phyloP scores from a whole-genome alignment of 2,113 vertebrate genomes.

The Sialia sialis region DNA sequence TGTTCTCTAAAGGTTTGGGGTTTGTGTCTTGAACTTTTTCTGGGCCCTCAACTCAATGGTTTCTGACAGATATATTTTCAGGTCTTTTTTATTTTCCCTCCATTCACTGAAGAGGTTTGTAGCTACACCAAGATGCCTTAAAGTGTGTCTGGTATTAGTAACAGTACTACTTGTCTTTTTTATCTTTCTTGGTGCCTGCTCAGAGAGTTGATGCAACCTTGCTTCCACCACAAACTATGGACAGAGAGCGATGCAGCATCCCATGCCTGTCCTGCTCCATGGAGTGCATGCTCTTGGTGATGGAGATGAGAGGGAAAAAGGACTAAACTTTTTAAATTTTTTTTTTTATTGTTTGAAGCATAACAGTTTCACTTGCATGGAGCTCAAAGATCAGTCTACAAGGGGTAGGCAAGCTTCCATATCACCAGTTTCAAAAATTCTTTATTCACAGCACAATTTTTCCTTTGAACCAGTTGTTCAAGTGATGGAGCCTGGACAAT shows the following conservation, averaged over 20 bases:
- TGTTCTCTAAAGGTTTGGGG: background rate
- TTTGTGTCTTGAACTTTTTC: background rate
- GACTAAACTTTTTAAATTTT: too few relatives aligned
- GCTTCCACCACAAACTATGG: background rate
- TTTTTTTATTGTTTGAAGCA: background rate
- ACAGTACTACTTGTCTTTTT: background rate
- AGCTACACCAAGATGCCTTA: background rate
- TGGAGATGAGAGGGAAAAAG: background rate
- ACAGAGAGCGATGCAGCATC: background rate
- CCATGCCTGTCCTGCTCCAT: background rate
- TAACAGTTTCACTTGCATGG: background rate
- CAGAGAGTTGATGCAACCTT: background rate
- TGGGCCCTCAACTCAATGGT: background rate
- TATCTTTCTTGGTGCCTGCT: background rate
- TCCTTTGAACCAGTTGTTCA: slow-evolving; percentile 12
- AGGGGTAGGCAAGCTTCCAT: background rate
- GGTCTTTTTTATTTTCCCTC: background rate
- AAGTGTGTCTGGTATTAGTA: background rate
- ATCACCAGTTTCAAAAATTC: background rate
- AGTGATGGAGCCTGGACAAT: background rate
- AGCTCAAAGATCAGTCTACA: background rate
- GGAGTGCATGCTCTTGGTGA: background rate
- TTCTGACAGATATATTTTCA: background rate
- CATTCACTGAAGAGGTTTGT: background rate
- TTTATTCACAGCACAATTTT: background rate